A percentile compares a stretch with the other conserved stretches of the same genome.
Evolutionary conservation across 2,113 vertebrate species (phyloP).

Genomic region (Bujurquina vittata): DNA sequence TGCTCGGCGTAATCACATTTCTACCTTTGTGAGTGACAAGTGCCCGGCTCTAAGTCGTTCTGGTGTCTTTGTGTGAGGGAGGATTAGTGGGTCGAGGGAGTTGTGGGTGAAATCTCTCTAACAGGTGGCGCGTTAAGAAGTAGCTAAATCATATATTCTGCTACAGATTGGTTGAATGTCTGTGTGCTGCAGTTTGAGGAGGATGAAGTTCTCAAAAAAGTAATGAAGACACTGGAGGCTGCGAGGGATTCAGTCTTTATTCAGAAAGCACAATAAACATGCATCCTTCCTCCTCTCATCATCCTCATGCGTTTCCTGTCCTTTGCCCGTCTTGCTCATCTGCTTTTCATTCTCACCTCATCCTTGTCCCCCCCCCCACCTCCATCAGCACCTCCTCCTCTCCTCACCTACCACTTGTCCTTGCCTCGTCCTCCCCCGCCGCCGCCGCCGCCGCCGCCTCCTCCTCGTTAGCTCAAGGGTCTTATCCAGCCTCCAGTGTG

Average conservation of each 20-base stretch:
- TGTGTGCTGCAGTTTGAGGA: background rate
- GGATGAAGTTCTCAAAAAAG: constrained; percentile 19
- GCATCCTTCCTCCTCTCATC: background rate
- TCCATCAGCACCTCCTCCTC: background rate
- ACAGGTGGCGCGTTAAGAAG: constrained; percentile 43
- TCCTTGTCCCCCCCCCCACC: background rate
- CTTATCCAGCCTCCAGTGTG: constrained; percentile 14
- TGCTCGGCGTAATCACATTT: background rate
- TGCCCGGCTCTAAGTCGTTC: background rate
- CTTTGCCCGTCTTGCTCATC: constrained; percentile 4
- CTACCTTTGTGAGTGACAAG: background rate
- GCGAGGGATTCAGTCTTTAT: constrained; percentile 48
- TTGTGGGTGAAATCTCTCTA: constrained; percentile 18
- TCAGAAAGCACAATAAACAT: constrained; percentile 65
- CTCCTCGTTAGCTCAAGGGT: constrained; percentile 22
- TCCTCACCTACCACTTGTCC: constrained; percentile 3
- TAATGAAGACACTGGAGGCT: constrained; percentile 31
- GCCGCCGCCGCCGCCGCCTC: constrained; percentile 6
- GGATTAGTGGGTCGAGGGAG: background rate
- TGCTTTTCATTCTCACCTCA: constrained; percentile 12
- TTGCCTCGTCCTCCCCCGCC: constrained; percentile 3
- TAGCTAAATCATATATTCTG: constrained; percentile 15
- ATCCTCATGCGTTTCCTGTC: background rate
- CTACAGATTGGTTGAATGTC: background rate
- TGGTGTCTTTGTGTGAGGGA: constrained; percentile 10